Evolutionary conservation across 2,113 vertebrate species (phyloP).

Genomic region (Neodon shergylaensis): DNA sequence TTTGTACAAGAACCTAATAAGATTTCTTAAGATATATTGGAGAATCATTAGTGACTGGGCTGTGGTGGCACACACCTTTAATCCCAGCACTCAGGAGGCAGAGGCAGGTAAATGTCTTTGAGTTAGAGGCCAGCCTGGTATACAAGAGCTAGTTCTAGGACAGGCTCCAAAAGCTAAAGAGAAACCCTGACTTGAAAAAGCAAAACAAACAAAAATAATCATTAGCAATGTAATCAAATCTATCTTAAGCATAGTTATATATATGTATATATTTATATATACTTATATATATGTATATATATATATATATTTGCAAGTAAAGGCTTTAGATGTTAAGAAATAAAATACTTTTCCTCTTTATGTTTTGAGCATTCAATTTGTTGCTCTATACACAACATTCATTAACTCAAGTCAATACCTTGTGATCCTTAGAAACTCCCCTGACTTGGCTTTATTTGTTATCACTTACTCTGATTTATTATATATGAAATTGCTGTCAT

Average conservation of each 20-base stretch:
- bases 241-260: neutral
- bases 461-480: conserved; percentile 29
- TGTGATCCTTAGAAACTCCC: conserved; percentile 31
- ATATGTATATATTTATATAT: no score
- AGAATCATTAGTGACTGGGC: no score
- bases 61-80: no score
- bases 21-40: neutral
- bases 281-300: no score
- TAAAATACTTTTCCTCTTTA: neutral
- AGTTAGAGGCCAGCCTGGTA: no score
- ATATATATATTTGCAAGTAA: neutral
- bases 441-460: conserved; percentile 31
- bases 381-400: neutral
- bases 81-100: no score
- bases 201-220: neutral
- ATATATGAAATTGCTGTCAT: conserved; percentile 38
- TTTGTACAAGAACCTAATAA: conserved; percentile 1
- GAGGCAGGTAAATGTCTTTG: no score
- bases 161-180: no score
- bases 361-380: conserved; percentile 1
- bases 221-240: neutral
- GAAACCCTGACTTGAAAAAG: no score
- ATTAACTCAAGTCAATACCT: neutral
- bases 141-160: no score
- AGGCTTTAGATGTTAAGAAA: neutral